Conservation (phyloP, 2,113 vertebrate genomes). For the Prolemur simus region DNA sequence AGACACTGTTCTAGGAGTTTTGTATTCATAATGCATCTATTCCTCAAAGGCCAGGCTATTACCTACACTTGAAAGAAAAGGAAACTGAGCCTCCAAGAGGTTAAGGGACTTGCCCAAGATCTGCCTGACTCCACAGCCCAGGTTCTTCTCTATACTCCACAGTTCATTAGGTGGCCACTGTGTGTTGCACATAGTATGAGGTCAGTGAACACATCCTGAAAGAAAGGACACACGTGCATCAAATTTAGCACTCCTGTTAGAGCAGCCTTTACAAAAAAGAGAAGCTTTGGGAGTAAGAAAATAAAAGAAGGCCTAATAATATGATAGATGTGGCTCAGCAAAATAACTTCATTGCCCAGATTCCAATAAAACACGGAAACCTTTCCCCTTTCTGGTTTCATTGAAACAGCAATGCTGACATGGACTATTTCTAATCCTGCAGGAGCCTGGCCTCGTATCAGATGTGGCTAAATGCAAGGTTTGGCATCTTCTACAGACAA, state of each 20-base stretch:
- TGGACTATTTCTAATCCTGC: conserved; percentile 29
- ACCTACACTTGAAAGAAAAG: neutral
- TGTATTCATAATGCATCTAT: neutral
- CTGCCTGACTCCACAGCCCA: neutral
- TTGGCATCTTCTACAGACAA: conserved; percentile 16
- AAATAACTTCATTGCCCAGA: conserved; percentile 12
- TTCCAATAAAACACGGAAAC: conserved; percentile 34
- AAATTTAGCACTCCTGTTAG: neutral
- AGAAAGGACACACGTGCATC: neutral
- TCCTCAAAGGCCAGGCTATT: neutral
- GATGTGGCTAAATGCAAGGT: conserved; percentile 21
- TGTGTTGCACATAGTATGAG: neutral
- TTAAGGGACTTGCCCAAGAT: neutral
- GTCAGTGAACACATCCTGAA: neutral
- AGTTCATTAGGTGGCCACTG: too few relatives aligned
- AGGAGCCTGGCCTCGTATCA: neutral
- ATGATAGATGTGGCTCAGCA: neutral
- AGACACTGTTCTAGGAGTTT: neutral
- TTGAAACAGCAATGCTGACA: conserved; percentile 44
- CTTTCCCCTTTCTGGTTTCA: conserved; percentile 52
- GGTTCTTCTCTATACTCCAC: neutral
- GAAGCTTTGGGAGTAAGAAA: neutral
- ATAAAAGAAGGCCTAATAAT: neutral
- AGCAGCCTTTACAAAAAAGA: neutral
- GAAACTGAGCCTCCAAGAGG: conserved; percentile 9